Percentiles rank a stretch among this genome's conserved stretches.
Evolutionary conservation across 23 tunicate genomes (phyloP).

Genomic region (Halocynthia roretzi): DNA sequence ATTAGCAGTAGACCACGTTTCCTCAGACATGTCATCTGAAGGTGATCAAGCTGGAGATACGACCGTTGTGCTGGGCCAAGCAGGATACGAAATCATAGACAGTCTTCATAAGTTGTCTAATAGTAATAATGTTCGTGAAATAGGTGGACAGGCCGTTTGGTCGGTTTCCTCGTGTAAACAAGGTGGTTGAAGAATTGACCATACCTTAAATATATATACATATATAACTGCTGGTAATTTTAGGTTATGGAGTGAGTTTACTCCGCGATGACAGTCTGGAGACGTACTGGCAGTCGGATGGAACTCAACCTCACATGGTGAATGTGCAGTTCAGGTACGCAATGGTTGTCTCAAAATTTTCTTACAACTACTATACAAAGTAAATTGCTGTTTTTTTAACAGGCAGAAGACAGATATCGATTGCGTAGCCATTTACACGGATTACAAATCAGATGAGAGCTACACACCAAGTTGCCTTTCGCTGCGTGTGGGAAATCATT

Average conservation of each 20-base stretch:
- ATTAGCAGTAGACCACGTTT: no score
- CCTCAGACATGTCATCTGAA: constrained; percentile 9
- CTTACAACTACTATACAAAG: not conserved
- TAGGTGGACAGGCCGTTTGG: constrained; percentile 90
- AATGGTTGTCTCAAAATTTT: not conserved
- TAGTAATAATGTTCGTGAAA: constrained; percentile 53
- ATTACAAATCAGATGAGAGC: constrained; percentile 94
- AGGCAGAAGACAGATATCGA: constrained; percentile 83
- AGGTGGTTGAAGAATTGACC: constrained; percentile 18
- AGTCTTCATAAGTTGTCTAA: constrained; percentile 30
- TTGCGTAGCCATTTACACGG: constrained; percentile 86
- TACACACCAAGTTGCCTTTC: constrained; percentile 91
- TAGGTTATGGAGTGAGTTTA: constrained; percentile 79
- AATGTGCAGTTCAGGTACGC: constrained; percentile 89
- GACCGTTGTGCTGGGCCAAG: constrained; percentile 23
- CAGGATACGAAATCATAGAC: constrained; percentile 11
- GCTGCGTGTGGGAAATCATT: constrained; percentile 76
- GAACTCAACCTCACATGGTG: constrained; percentile 95
- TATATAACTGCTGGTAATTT: not conserved
- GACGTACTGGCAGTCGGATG: constrained; percentile 99
- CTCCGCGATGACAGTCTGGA: constrained; percentile 82
- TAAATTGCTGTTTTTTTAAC: constrained; percentile 9
- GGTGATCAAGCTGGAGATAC: constrained; percentile 6
- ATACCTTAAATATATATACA: not conserved
- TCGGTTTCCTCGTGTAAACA: constrained; percentile 95